Evolutionary conservation across 2,797 vertebrate genomes (phyloP).

Genomic region (Harpagifer antarcticus): DNA sequence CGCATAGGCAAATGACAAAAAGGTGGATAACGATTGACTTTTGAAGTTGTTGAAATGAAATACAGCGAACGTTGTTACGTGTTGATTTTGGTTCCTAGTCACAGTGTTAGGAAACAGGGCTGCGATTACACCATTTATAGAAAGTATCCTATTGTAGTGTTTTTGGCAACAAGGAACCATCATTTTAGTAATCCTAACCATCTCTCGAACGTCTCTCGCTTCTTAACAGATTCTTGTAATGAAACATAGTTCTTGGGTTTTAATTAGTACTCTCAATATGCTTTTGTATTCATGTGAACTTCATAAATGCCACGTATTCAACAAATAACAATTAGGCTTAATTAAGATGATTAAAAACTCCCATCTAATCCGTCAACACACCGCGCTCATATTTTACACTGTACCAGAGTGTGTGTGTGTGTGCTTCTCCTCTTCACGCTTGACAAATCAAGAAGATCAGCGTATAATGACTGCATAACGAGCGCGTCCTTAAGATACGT

Average conservation of each 20-base stretch:
- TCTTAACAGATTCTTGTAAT: conserved; percentile 60
- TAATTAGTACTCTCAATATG: conserved; percentile 69
- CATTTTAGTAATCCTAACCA: background rate
- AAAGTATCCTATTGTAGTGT: background rate
- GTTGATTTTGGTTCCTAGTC: no score
- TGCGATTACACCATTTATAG: no score
- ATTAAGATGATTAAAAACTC: conserved; percentile 82
- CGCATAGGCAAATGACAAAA: background rate
- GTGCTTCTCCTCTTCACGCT: conserved; percentile 58
- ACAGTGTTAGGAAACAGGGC: no score
- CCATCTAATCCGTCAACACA: conserved; percentile 70
- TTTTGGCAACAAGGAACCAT: background rate
- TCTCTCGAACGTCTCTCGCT: background rate
- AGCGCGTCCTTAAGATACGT: conserved; percentile 70
- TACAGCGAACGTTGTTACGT: no score
- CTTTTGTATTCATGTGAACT: conserved; percentile 66
- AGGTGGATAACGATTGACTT: background rate
- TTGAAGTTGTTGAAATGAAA: no score
- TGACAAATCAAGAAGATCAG: conserved; percentile 76
- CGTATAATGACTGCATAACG: conserved; percentile 65
- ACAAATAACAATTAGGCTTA: conserved; percentile 80
- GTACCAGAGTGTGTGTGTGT: conserved; percentile 34
- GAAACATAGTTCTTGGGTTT: conserved; percentile 57
- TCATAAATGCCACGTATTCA: conserved; percentile 76
- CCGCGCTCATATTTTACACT: conserved; percentile 50